Evolutionary conservation across 2,797 vertebrate genomes (phyloP).

Genomic region (Emys orbicularis): DNA sequence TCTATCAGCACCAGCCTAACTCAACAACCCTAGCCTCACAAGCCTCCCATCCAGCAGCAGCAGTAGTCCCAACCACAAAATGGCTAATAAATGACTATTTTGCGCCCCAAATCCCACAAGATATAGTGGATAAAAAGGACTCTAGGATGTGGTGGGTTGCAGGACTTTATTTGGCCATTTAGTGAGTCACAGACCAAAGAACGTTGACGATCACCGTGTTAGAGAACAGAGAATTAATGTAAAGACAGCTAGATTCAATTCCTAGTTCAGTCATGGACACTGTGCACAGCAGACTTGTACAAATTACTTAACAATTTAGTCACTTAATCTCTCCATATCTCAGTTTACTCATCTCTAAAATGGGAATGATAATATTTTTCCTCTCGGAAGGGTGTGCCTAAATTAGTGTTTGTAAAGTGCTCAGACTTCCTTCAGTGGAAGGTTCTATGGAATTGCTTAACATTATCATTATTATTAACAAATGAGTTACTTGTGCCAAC

Average conservation of each 20-base stretch:
- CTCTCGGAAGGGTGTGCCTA: not conserved
- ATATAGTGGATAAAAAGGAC: not conserved
- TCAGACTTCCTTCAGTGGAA: not conserved
- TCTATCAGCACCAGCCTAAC: not conserved
- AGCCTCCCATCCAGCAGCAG: not conserved
- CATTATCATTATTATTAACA: slow-evolving; percentile 3
- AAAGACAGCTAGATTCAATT: not conserved
- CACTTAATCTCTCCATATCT: not conserved
- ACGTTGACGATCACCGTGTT: no score
- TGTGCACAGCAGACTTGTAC: not conserved
- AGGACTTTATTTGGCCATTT: no score
- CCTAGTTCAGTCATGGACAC: not conserved
- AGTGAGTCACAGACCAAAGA: no score
- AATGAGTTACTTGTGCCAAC: slow-evolving; percentile 8
- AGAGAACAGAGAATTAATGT: accelerated
- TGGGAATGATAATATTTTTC: not conserved
- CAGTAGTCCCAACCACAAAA: not conserved
- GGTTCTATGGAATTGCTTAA: slow-evolving; percentile 26
- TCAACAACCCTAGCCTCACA: not conserved
- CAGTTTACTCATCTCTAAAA: not conserved
- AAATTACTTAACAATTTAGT: not conserved
- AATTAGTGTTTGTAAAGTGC: not conserved
- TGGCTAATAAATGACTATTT: not conserved
- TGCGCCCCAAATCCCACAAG: not conserved
- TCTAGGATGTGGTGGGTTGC: not conserved